Percentiles rank a stretch among this genome's conserved stretches.
Evolutionary conservation across 2,113 vertebrate genomes (phyloP).

Genomic region (Petaurus breviceps): DNA sequence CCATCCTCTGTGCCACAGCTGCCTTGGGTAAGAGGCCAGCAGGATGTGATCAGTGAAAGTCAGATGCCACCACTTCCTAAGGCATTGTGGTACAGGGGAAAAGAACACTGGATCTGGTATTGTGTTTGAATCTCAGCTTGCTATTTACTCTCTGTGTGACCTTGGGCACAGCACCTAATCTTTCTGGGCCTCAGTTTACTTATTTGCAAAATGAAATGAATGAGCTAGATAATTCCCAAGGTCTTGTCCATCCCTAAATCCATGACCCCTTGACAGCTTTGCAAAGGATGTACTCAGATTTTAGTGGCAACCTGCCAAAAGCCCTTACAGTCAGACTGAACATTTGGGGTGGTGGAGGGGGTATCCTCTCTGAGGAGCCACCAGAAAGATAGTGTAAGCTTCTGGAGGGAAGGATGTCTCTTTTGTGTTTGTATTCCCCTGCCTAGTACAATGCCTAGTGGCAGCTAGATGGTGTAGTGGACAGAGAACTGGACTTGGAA

Average conservation of each 20-base stretch:
- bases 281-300: constrained; percentile 14
- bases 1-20: neutral
- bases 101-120: neutral
- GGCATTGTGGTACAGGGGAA: neutral
- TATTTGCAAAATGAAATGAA: constrained; percentile 20
- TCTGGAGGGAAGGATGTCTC: too few relatives aligned
- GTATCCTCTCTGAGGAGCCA: neutral
- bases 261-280: neutral
- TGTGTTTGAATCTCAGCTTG: neutral
- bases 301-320: constrained; percentile 17
- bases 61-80: neutral
- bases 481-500: too few relatives aligned
- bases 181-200: neutral
- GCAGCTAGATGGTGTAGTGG: too few relatives aligned
- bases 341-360: neutral
- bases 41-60: neutral
- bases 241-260: neutral
- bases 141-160: neutral
- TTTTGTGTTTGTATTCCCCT: neutral
- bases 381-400: neutral
- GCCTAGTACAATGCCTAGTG: neutral
- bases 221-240: neutral
- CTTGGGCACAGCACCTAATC: neutral
- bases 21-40: neutral
- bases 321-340: constrained; percentile 11